A percentile compares a stretch with the other conserved stretches of the same genome.
These are phyloP conservation scores for Drosophila dunni DNA, from an alignment of 1,140 invertebrate species.

Conservation along the genomic window DNA sequence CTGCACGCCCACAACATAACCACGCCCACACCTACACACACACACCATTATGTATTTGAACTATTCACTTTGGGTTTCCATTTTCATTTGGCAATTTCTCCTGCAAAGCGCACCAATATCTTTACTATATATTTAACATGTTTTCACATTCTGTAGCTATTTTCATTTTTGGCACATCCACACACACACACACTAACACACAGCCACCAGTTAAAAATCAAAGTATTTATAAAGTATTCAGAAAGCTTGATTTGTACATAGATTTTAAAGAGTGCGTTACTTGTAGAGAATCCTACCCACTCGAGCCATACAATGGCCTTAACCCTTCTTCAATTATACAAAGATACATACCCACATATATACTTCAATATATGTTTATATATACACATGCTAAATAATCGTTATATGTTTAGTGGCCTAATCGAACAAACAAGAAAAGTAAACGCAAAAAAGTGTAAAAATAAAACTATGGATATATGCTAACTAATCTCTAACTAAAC, in stretches of 20 bases:
- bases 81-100: neutral
- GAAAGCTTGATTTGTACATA: constrained; percentile 31
- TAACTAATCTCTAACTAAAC: constrained; percentile 14
- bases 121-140: neutral
- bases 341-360: constrained; percentile 3
- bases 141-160: neutral
- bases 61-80: neutral
- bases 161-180: neutral
- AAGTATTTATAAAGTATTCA: constrained; percentile 11
- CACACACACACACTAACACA: neutral
- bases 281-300: constrained; percentile 19
- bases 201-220: constrained; percentile 6
- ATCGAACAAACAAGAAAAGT: constrained; percentile 4
- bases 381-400: neutral
- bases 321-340: constrained; percentile 21
- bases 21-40: constrained; percentile 19
- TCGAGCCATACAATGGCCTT: constrained; percentile 35
- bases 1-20: constrained; percentile 6
- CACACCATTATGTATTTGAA: constrained; percentile 37
- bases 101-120: neutral
- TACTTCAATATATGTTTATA: neutral
- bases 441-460: constrained; percentile 4
- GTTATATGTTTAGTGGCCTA: constrained; percentile 21
- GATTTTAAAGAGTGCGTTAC: constrained; percentile 25
- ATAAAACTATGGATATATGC: neutral